A percentile compares a stretch with the other conserved stretches of the same genome.
Conservation (phyloP, 2,888 invertebrate genomes). For the Caenorhabditis sp. region DNA sequence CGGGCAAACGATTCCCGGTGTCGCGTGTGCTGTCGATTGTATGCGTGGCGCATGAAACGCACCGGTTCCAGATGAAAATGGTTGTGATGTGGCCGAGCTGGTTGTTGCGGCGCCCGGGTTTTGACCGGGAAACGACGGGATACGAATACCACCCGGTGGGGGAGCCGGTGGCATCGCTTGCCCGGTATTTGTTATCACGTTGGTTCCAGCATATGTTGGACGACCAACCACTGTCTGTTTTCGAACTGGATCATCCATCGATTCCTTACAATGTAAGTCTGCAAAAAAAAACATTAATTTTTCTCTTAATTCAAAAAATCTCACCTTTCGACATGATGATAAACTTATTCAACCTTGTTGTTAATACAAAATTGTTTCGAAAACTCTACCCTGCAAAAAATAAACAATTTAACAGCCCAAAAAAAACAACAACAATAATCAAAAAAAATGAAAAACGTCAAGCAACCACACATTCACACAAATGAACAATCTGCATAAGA, state of each 20-base stretch:
- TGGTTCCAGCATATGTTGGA: neutral
- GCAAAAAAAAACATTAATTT: no score
- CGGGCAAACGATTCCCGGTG: neutral
- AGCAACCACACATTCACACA: neutral
- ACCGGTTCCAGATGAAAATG: neutral
- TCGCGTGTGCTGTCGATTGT: neutral
- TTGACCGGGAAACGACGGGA: slow-evolving; percentile 2
- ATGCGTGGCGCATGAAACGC: neutral
- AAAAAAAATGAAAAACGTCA: neutral
- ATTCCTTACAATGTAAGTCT: neutral
- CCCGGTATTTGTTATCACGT: neutral
- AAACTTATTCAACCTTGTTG: neutral
- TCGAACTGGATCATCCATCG: neutral
- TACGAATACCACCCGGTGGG: neutral
- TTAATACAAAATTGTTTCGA: neutral
- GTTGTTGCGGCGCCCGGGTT: neutral
- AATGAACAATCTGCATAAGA: neutral
- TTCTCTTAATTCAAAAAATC: neutral
- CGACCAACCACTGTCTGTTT: neutral
- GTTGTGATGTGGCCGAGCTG: neutral
- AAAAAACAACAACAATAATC: no score
- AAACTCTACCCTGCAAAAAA: neutral
- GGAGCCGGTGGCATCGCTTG: neutral
- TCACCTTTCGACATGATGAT: neutral
- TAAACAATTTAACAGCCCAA: no score